These are phyloP conservation scores for Gobio occitaniae DNA, from an alignment of 2,797 vertebrate genomes.

Conservation along the genomic window DNA sequence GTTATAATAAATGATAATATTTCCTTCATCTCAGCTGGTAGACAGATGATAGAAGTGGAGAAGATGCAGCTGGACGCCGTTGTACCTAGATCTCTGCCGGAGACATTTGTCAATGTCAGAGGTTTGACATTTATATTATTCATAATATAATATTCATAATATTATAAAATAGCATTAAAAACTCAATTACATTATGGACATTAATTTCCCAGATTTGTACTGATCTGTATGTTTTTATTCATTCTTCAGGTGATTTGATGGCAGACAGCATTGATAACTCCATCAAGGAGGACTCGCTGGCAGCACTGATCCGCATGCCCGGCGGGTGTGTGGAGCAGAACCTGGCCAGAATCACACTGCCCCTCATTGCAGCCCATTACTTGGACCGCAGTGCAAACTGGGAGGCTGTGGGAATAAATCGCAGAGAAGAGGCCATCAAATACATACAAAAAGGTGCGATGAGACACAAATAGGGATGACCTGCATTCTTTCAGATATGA, in stretches of 20 bases:
- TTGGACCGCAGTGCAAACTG: conserved; percentile 73
- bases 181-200: not conserved
- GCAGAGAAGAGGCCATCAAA: conserved; percentile 70
- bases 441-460: conserved; percentile 77
- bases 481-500: not conserved
- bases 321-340: conserved; percentile 84
- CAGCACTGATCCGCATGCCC: conserved; percentile 76
- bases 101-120: conserved; percentile 85
- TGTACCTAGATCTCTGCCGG: conserved; percentile 83
- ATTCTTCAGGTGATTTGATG: conserved; percentile 70
- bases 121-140: conserved; percentile 70
- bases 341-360: conserved; percentile 76
- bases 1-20: not conserved
- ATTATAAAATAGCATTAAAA: too few species aligned
- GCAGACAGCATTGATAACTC: conserved; percentile 82
- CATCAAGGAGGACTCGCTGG: conserved; percentile 77
- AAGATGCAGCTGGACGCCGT: conserved; percentile 76
- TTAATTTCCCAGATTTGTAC: not conserved
- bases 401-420: conserved; percentile 72
- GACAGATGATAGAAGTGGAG: conserved; percentile 72
- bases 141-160: not conserved
- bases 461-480: not conserved
- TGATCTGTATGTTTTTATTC: not conserved
- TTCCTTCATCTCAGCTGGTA: conserved; percentile 68
- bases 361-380: conserved; percentile 78